phyloP scores from a whole-genome alignment of 2,888 invertebrate species.

The Nomada ferruginata region DNA sequence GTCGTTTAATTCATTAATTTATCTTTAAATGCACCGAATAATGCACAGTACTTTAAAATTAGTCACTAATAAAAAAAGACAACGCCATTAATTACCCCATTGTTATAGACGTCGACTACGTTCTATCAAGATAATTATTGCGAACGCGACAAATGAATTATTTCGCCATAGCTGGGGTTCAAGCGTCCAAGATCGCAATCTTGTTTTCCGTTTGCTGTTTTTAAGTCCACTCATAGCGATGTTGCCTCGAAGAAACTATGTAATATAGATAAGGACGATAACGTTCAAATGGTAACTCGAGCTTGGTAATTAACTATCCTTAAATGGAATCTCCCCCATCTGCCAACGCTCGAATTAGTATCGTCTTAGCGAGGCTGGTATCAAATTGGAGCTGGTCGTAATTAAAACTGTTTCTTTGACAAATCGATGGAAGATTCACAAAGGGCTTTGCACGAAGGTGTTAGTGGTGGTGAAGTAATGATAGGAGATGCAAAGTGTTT shows the following conservation, averaged over 20 bases:
- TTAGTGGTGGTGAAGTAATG: no score
- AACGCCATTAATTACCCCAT: background rate
- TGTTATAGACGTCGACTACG: background rate
- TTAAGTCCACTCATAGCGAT: background rate
- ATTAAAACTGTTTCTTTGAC: conserved; percentile 10
- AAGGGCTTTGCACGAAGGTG: no score
- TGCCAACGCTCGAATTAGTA: conserved; percentile 31
- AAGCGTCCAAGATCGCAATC: background rate
- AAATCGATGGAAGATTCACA: background rate
- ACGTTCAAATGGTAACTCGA: conserved; percentile 18
- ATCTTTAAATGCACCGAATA: no score
- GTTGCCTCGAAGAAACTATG: background rate
- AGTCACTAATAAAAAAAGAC: no score
- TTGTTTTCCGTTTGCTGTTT: background rate
- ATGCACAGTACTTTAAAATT: no score
- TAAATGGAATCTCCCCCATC: conserved; percentile 22
- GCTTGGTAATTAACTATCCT: conserved; percentile 37
- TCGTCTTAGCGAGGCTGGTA: background rate
- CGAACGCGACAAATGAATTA: background rate
- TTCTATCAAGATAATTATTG: background rate
- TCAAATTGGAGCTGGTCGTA: conserved; percentile 25
- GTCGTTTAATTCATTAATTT: no score
- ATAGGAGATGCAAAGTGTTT: no score
- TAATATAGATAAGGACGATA: conserved; percentile 16
- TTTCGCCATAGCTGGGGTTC: background rate